These are phyloP conservation scores for Parapsyche elsis DNA, from an alignment of 1,140 invertebrate species.

Conservation along the genomic window DNA sequence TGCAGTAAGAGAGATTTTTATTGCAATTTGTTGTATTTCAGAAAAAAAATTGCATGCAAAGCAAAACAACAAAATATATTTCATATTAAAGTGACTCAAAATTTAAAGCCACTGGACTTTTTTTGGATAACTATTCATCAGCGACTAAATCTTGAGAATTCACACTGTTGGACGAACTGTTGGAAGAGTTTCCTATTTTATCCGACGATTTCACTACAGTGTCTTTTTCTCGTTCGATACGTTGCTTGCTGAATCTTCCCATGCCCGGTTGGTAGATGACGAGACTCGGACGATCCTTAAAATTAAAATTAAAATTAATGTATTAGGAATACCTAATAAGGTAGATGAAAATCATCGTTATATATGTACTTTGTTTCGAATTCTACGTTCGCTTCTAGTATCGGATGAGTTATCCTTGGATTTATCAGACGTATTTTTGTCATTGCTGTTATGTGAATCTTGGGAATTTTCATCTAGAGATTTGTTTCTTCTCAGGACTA, in stretches of 20 bases:
- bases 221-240: conserved; percentile 72
- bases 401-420: conserved; percentile 68
- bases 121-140: not conserved
- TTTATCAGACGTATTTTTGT: conserved; percentile 68
- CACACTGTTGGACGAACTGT: conserved; percentile 33
- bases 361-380: conserved; percentile 73
- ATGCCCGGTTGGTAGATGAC: conserved; percentile 80
- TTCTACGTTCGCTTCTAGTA: conserved; percentile 71
- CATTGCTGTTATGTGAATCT: conserved; percentile 58
- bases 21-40: too few relatives aligned
- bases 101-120: too few relatives aligned
- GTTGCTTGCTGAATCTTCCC: conserved; percentile 77
- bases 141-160: conserved; percentile 14
- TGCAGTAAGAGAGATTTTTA: too few relatives aligned
- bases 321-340: too few relatives aligned
- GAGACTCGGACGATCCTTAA: conserved; percentile 76
- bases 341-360: too few relatives aligned
- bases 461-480: conserved; percentile 68
- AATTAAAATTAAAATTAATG: conserved; percentile 50
- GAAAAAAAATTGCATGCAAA: too few relatives aligned
- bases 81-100: too few relatives aligned
- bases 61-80: too few relatives aligned
- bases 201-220: not conserved
- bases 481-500: conserved; percentile 67
- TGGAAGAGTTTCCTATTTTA: conserved; percentile 7